A percentile compares a stretch with the other conserved stretches of the same genome.
Conservation (phyloP, 2,797 vertebrate genomes). For the Dendrocincla fuliginosa region DNA sequence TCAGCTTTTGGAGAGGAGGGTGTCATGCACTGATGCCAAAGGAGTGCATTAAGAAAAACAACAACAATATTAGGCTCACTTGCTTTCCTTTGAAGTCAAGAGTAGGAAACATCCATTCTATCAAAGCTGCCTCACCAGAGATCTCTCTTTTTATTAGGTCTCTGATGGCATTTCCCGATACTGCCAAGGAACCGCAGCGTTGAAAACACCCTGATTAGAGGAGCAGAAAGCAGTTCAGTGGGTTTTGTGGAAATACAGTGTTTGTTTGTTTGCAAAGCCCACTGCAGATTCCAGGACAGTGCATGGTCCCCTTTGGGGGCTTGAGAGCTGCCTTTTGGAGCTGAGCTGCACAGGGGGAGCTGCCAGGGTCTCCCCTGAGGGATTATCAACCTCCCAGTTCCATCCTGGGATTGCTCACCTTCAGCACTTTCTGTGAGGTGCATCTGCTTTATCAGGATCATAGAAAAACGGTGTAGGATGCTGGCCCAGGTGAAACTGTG, state of each 20-base stretch:
- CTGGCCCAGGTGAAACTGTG: background rate
- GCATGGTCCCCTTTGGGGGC: background rate
- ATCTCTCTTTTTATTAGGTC: slow-evolving; percentile 37
- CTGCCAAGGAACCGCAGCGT: slow-evolving; percentile 37
- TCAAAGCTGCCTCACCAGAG: slow-evolving; percentile 32
- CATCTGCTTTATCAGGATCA: background rate
- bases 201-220: slow-evolving; percentile 8
- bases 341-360: background rate
- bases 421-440: background rate
- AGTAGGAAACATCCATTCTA: slow-evolving; percentile 12
- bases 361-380: background rate
- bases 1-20: slow-evolving; percentile 2
- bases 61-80: background rate
- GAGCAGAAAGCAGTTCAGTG: slow-evolving; percentile 1
- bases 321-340: background rate
- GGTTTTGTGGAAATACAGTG: slow-evolving; percentile 1
- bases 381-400: background rate
- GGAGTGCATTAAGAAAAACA: background rate
- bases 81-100: slow-evolving; percentile 46
- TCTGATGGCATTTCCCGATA: slow-evolving; percentile 36
- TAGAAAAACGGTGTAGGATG: background rate
- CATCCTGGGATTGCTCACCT: background rate
- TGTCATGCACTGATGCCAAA: slow-evolving; percentile 15
- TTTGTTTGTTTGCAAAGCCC: slow-evolving; percentile 38
- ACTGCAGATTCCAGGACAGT: background rate